These are phyloP conservation scores for Odocoileus virginianus DNA, from an alignment of 2,113 vertebrate species.

Conservation along the genomic window DNA sequence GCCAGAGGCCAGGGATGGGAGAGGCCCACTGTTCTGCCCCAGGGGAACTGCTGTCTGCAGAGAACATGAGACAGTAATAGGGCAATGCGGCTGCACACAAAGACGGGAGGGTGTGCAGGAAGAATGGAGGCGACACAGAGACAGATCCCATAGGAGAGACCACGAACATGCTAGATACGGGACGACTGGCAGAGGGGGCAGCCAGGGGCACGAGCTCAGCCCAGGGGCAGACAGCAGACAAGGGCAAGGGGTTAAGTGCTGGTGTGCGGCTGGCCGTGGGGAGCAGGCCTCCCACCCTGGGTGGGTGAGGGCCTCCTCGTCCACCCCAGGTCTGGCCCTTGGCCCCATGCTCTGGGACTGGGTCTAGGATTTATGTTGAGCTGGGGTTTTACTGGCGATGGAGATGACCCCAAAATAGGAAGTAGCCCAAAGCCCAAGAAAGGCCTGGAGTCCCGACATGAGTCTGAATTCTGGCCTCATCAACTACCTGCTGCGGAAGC, in stretches of 20 bases:
- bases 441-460: neutral
- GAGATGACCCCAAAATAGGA: neutral
- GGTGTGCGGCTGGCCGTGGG: neutral
- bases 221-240: neutral
- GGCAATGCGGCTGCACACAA: rapidly evolving
- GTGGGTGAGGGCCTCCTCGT: rapidly evolving
- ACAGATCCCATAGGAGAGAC: neutral
- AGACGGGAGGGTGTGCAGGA: neutral
- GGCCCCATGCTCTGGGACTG: neutral
- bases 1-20: neutral
- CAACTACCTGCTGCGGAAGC: rapidly evolving
- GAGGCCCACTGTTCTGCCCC: rapidly evolving
- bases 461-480: neutral
- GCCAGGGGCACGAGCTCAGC: neutral
- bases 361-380: neutral
- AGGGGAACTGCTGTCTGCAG: neutral
- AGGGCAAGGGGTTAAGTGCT: neutral
- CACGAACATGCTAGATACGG: rapidly evolving
- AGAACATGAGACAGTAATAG: rapidly evolving
- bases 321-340: neutral
- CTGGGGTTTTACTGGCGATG: neutral
- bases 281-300: neutral
- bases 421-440: neutral
- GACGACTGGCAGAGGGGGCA: neutral
- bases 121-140: rapidly evolving